These are phyloP conservation scores for Camelus bactrianus DNA, from an alignment of 2,113 vertebrate species.

Conservation along the genomic window DNA sequence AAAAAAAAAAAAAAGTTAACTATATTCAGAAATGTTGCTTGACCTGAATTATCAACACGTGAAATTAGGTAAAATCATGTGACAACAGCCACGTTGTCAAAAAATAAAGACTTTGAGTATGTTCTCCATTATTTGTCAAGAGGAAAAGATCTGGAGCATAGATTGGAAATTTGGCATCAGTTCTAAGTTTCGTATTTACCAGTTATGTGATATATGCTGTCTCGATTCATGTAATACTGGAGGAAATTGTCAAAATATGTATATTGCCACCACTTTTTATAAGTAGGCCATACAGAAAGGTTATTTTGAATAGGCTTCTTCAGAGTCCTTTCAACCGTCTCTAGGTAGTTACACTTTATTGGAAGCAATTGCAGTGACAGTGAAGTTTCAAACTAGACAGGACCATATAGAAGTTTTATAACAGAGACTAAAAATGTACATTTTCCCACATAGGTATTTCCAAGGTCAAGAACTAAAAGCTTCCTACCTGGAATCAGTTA, in stretches of 20 bases:
- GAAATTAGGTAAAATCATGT: neutral
- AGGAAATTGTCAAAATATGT: neutral
- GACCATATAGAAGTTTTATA: slow-evolving; percentile 15
- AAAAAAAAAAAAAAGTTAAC: neutral
- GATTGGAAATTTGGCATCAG: fast-evolving
- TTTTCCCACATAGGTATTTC: neutral
- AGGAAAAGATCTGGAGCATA: neutral
- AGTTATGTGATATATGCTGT: neutral
- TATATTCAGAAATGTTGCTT: neutral
- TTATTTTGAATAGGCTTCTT: slow-evolving; percentile 22
- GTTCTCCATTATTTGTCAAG: neutral
- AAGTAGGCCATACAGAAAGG: neutral
- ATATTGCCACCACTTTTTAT: neutral
- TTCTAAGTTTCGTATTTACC: neutral
- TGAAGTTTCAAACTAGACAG: slow-evolving; percentile 35
- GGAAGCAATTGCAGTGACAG: neutral
- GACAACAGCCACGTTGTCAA: neutral
- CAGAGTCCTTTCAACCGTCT: neutral
- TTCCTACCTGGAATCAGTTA: neutral
- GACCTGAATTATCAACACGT: neutral
- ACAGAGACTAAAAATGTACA: neutral
- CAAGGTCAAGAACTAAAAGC: slow-evolving; percentile 38
- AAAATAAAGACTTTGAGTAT: neutral
- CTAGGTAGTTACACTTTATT: slow-evolving; percentile 43
- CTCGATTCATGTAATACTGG: neutral